These are phyloP conservation scores for Rhodophaea formosa DNA, from an alignment of 2,888 invertebrate genomes.

Conservation along the genomic window DNA sequence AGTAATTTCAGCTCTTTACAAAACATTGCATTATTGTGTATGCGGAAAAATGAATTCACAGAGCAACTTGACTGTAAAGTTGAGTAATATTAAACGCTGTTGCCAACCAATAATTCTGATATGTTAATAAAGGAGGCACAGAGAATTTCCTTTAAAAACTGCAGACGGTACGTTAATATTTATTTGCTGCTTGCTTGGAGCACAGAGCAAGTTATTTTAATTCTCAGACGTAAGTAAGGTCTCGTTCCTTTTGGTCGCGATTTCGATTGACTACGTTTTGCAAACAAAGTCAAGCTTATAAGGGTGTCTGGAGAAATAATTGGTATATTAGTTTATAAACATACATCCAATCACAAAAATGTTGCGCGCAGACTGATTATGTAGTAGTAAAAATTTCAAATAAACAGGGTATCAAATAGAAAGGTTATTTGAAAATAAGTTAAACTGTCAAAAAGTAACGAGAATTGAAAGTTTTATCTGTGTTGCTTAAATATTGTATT, in stretches of 20 bases:
- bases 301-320: no score
- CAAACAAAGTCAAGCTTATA: no score
- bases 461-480: no score
- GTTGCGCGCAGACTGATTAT: no score
- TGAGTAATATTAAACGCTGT: slow-evolving; percentile 8
- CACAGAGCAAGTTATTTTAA: slow-evolving; percentile 15
- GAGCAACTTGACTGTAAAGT: neutral
- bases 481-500: no score
- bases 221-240: neutral
- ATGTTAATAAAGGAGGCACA: slow-evolving; percentile 18
- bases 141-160: slow-evolving; percentile 19
- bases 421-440: no score
- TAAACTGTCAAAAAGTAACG: no score
- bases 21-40: neutral
- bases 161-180: slow-evolving; percentile 16
- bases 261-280: neutral
- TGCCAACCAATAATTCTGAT: slow-evolving; percentile 16
- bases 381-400: no score
- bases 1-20: no score
- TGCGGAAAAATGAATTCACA: neutral
- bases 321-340: no score
- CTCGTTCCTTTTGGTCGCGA: neutral
- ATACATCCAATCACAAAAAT: no score
- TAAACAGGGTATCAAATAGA: no score
- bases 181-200: slow-evolving; percentile 5